These are phyloP conservation scores for Cheiracanthium punctorium DNA, from an alignment of 2,888 invertebrate genomes.

Conservation along the genomic window DNA sequence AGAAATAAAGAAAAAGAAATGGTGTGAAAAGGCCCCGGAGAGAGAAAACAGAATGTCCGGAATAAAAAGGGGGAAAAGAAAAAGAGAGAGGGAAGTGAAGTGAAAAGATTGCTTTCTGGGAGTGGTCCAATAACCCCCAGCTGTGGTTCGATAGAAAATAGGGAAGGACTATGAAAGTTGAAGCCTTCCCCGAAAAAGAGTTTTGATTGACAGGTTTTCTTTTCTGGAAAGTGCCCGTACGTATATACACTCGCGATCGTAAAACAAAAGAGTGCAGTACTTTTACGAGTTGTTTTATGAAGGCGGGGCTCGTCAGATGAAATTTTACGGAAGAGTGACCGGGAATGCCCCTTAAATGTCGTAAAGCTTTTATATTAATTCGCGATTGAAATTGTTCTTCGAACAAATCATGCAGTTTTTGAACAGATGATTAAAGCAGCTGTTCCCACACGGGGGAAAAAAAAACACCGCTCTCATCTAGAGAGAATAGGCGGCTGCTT, in stretches of 20 bases:
- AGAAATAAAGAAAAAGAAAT: no score
- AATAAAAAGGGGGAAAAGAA: no score
- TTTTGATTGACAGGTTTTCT: not conserved
- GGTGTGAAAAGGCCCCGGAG: not conserved
- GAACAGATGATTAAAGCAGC: no score
- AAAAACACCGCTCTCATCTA: no score
- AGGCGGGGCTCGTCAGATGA: no score
- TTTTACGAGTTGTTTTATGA: not conserved
- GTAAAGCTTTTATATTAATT: no score
- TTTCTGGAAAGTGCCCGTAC: not conserved
- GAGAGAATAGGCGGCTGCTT: no score
- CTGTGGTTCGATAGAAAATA: conserved; percentile 4
- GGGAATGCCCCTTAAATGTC: no score
- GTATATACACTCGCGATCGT: not conserved
- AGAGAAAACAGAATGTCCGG: not conserved
- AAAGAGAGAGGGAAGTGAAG: not conserved
- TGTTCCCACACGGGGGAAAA: no score
- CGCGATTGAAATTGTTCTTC: no score
- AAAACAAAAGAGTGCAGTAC: not conserved
- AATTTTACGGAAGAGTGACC: no score
- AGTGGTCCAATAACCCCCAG: conserved; percentile 1
- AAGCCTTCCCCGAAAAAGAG: not conserved
- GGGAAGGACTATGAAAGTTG: not conserved
- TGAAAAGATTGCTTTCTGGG: conserved; percentile 3
- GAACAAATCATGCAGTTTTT: no score